These are phyloP conservation scores for Melipona beecheii DNA, from an alignment of 2,888 invertebrate species.

Conservation along the genomic window DNA sequence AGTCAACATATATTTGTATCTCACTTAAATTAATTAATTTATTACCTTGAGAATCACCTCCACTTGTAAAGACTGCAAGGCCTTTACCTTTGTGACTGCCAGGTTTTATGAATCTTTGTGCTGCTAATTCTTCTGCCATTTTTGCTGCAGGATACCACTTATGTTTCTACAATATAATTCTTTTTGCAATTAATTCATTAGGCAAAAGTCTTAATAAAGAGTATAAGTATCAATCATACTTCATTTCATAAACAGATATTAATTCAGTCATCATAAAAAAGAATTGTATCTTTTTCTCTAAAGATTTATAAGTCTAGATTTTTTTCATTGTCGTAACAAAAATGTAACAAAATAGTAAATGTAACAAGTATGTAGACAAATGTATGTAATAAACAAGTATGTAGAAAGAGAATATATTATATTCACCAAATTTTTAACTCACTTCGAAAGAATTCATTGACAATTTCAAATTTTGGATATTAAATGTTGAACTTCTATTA, in stretches of 20 bases:
- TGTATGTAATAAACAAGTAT: neutral
- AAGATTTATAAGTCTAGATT: conserved; percentile 14
- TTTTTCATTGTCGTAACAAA: neutral
- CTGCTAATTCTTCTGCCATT: conserved; percentile 83
- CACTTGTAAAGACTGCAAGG: conserved; percentile 98
- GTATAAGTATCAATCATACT: too few species aligned
- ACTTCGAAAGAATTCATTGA: conserved; percentile 61
- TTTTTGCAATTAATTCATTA: neutral
- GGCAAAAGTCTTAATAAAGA: too few species aligned
- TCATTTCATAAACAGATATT: neutral
- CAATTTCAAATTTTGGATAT: conserved; percentile 44
- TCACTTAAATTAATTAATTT: conserved; percentile 51
- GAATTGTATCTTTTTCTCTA: neutral
- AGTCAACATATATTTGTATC: neutral
- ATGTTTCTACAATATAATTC: conserved; percentile 37
- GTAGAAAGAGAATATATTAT: neutral
- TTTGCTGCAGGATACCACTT: conserved; percentile 35
- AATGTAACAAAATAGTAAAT: neutral
- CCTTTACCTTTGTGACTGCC: conserved; percentile 96
- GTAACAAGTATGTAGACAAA: neutral
- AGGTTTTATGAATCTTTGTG: conserved; percentile 90
- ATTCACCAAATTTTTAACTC: conserved; percentile 13
- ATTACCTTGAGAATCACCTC: conserved; percentile 96
- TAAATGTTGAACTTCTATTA: neutral
- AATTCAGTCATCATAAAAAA: neutral